A percentile compares a stretch with the other conserved stretches of the same genome.
Evolutionary conservation across 2,113 vertebrate genomes (phyloP).

Genomic region (Scomber japonicus): DNA sequence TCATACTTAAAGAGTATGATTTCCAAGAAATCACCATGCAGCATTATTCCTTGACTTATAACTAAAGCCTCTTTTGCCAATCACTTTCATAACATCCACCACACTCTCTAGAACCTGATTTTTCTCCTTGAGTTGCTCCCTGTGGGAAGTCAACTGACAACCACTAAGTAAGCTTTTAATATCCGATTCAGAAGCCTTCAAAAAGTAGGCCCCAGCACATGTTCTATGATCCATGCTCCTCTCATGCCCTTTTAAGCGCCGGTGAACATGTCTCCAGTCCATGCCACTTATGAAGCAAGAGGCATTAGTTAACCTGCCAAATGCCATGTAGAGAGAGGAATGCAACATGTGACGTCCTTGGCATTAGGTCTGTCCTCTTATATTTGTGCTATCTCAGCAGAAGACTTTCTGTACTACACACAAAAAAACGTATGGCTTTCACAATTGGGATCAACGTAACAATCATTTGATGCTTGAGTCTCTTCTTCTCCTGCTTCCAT

Average conservation of each 20-base stretch:
- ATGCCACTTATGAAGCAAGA: not conserved
- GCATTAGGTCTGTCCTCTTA: not conserved
- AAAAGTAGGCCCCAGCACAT: too few relatives aligned
- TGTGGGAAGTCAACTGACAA: not conserved
- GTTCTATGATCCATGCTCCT: too few relatives aligned
- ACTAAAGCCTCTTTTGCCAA: not conserved
- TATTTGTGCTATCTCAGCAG: not conserved
- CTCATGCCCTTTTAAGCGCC: not conserved
- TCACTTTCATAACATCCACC: too few relatives aligned
- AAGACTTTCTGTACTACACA: not conserved
- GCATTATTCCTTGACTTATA: not conserved
- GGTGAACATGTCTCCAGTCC: not conserved
- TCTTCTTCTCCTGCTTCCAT: too few relatives aligned
- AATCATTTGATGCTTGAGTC: not conserved
- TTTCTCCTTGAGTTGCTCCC: not conserved
- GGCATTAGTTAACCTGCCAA: not conserved
- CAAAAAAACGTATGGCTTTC: not conserved
- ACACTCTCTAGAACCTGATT: not conserved
- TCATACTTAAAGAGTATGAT: too few relatives aligned
- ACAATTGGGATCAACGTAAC: not conserved
- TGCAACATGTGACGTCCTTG: not conserved
- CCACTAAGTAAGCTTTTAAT: not conserved
- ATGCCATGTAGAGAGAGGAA: not conserved
- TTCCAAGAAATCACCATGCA: not conserved
- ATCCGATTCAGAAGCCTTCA: not conserved